Evolutionary conservation across 2,888 invertebrate species (phyloP).

Genomic region (Eupeodes luniger): DNA sequence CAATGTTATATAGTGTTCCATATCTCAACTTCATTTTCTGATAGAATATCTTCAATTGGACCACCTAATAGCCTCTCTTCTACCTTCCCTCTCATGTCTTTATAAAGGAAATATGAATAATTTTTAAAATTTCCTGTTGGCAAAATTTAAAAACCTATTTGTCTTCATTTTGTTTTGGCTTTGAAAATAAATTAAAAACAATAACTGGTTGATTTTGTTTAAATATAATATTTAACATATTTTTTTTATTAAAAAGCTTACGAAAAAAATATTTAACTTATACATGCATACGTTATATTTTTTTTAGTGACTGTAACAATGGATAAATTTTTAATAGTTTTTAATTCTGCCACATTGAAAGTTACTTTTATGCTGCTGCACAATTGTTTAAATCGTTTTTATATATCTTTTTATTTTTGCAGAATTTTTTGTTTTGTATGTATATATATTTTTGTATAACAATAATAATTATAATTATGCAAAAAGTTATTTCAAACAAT

Average conservation of each 20-base stretch:
- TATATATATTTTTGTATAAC: slow-evolving; percentile 55
- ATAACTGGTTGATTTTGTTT: slow-evolving; percentile 20
- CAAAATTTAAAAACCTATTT: too few species aligned
- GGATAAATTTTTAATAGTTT: slow-evolving; percentile 35
- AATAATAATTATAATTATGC: slow-evolving; percentile 55
- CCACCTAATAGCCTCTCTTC: too few species aligned
- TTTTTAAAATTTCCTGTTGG: too few species aligned
- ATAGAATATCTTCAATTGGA: too few species aligned
- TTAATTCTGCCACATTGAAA: slow-evolving; percentile 26
- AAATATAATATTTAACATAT: slow-evolving; percentile 25
- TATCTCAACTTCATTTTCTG: too few species aligned
- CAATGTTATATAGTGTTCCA: too few species aligned
- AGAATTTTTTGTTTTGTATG: slow-evolving; percentile 29
- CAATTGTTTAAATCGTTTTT: slow-evolving; percentile 3
- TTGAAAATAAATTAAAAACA: slow-evolving; percentile 8
- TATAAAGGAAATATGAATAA: too few species aligned
- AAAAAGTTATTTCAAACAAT: slow-evolving; percentile 61
- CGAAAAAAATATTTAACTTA: slow-evolving; percentile 30
- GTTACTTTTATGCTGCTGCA: slow-evolving; percentile 2
- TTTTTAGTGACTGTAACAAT: slow-evolving; percentile 45
- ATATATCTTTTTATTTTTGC: slow-evolving; percentile 2
- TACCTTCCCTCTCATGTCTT: too few species aligned
- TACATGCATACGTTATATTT: slow-evolving; percentile 40
- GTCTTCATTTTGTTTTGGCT: background rate
- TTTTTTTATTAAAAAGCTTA: slow-evolving; percentile 49